A percentile compares a stretch with the other conserved stretches of the same genome.
These are phyloP conservation scores for Agrotis puta DNA, from an alignment of 2,888 invertebrate genomes.

Conservation along the genomic window DNA sequence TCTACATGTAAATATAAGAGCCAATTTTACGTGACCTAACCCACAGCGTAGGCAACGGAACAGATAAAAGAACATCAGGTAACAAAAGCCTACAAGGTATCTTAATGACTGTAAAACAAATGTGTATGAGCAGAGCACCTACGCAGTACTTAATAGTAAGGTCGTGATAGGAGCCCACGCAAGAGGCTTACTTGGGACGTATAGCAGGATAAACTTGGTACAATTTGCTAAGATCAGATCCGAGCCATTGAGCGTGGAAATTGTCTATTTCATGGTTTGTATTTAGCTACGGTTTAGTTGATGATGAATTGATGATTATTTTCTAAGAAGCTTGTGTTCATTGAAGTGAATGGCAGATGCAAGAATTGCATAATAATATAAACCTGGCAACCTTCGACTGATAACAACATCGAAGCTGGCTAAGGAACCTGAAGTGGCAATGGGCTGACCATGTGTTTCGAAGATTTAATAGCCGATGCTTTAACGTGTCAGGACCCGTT, in stretches of 20 bases:
- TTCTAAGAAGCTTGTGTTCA: constrained; percentile 22
- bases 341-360: not conserved
- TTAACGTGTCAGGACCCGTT: too few species aligned
- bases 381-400: not conserved
- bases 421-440: too few species aligned
- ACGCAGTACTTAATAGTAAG: constrained; percentile 39
- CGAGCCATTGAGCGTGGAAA: constrained; percentile 21
- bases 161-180: constrained; percentile 49
- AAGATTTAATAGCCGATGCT: too few species aligned
- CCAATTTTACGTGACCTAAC: constrained; percentile 19
- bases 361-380: not conserved
- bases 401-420: too few species aligned
- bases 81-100: constrained; percentile 38
- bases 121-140: constrained; percentile 44
- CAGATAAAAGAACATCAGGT: constrained; percentile 32
- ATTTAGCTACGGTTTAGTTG: constrained; percentile 8
- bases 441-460: too few species aligned
- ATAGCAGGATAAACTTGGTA: constrained; percentile 30
- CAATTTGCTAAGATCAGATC: constrained; percentile 40
- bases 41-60: constrained; percentile 36
- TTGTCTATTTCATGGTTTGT: constrained; percentile 7
- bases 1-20: not conserved
- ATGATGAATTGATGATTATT: constrained; percentile 10
- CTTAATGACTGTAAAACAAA: constrained; percentile 51
- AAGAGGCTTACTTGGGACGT: constrained; percentile 14